Evolutionary conservation across 1,140 invertebrate species (phyloP).

Genomic region (Ostrea edulis): DNA sequence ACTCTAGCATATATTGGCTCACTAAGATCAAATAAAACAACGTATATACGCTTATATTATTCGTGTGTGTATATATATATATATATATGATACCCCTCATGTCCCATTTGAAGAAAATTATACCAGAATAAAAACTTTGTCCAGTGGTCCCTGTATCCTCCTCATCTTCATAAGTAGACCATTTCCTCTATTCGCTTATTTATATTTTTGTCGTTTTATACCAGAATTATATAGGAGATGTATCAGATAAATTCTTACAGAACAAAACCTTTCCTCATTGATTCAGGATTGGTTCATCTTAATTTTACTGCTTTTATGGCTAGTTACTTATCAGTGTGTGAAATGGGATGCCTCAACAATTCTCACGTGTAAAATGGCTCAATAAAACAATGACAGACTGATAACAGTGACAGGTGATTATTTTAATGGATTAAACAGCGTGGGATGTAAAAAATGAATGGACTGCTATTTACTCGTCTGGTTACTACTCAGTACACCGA

Average conservation of each 20-base stretch:
- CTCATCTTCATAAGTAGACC: neutral
- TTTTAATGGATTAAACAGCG: constrained; percentile 17
- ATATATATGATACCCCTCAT: neutral
- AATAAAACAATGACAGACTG: neutral
- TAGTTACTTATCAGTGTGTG: constrained; percentile 15
- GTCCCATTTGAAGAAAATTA: neutral
- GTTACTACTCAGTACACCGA: too few species aligned
- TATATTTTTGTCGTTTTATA: neutral
- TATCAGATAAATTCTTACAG: constrained; percentile 22
- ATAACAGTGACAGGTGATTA: constrained; percentile 24
- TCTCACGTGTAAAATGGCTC: constrained; percentile 10
- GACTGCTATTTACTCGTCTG: neutral
- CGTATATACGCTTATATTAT: neutral
- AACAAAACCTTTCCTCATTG: neutral
- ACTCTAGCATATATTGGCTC: neutral
- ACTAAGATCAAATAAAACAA: neutral
- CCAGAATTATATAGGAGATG: neutral
- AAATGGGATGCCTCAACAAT: neutral
- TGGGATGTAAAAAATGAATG: constrained; percentile 19
- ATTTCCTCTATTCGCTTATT: neutral
- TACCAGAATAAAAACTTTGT: neutral
- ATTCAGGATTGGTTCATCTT: neutral
- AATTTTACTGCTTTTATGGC: neutral
- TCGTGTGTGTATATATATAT: neutral
- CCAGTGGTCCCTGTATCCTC: neutral